A percentile compares a stretch with the other conserved stretches of the same genome.
Evolutionary conservation across 2,888 invertebrate species (phyloP).

Genomic region (Stegana nigrithorax): DNA sequence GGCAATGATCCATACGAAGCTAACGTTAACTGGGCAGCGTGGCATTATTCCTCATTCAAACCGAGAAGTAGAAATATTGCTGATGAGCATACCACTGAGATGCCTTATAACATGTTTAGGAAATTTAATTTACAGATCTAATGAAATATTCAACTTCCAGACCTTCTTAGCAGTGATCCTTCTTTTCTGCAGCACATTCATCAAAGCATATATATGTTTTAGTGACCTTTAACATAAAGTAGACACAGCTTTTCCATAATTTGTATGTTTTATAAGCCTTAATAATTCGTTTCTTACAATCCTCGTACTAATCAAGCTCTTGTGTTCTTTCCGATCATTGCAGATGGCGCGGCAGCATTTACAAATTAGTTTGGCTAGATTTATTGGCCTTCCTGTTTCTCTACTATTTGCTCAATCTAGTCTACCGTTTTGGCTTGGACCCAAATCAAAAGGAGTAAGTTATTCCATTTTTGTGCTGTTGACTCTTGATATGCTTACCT

Average conservation of each 20-base stretch:
- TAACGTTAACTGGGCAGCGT: too few relatives aligned
- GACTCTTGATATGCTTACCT: background rate
- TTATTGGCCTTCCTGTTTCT: conserved; percentile 81
- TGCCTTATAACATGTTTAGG: too few relatives aligned
- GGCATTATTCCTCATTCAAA: too few relatives aligned
- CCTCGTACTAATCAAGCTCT: background rate
- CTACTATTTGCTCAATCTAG: conserved; percentile 83
- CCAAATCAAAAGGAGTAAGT: conserved; percentile 77
- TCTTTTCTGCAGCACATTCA: too few relatives aligned
- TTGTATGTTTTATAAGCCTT: background rate
- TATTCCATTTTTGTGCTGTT: background rate
- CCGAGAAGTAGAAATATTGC: too few relatives aligned
- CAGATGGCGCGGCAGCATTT: conserved; percentile 95
- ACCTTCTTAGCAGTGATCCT: too few relatives aligned
- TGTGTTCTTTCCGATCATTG: conserved; percentile 67
- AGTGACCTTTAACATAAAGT: too few relatives aligned
- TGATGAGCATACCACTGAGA: too few relatives aligned
- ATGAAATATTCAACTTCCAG: too few relatives aligned
- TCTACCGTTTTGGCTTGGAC: conserved; percentile 80
- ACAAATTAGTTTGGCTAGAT: conserved; percentile 94
- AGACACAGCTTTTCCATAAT: background rate
- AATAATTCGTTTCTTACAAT: background rate
- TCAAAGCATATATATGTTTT: too few relatives aligned
- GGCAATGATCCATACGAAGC: too few relatives aligned
- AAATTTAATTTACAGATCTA: too few relatives aligned